These are phyloP conservation scores for Pelmatolapia mariae DNA, from an alignment of 2,113 vertebrate species.

Conservation along the genomic window DNA sequence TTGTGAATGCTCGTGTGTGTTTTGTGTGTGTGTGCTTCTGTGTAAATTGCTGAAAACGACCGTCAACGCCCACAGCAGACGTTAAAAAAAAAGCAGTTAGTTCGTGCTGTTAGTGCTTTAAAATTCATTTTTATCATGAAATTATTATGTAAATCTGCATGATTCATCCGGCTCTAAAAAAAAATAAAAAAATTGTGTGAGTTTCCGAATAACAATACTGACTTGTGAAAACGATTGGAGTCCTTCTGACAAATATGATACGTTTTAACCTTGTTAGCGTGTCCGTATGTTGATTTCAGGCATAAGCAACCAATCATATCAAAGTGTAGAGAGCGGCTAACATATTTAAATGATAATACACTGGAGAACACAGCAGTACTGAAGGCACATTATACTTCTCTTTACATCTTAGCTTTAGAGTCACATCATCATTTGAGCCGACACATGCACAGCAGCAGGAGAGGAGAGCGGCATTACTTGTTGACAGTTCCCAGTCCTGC, in stretches of 20 bases:
- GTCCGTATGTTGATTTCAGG: not conserved
- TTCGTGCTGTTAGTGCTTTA: not conserved
- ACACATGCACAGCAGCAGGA: not conserved
- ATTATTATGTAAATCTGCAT: not conserved
- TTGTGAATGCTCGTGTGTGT: not conserved
- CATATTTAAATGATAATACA: not conserved
- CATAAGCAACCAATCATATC: not conserved
- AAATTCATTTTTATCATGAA: not conserved
- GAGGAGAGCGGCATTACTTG: not conserved
- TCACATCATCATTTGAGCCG: not conserved
- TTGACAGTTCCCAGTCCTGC: not conserved
- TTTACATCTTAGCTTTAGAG: not conserved
- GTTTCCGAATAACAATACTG: not conserved
- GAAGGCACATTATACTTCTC: not conserved
- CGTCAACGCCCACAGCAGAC: not conserved
- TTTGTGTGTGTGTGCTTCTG: not conserved
- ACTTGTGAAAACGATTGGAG: not conserved
- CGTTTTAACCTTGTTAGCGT: not conserved
- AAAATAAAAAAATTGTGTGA: accelerated
- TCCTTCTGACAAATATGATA: not conserved
- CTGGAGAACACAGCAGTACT: not conserved
- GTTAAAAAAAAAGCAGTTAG: not conserved
- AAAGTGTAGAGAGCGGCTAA: not conserved
- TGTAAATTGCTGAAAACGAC: not conserved
- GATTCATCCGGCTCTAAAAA: not conserved